Conservation (phyloP, 2,797 vertebrate genomes). For the Microhierax caerulescens region DNA sequence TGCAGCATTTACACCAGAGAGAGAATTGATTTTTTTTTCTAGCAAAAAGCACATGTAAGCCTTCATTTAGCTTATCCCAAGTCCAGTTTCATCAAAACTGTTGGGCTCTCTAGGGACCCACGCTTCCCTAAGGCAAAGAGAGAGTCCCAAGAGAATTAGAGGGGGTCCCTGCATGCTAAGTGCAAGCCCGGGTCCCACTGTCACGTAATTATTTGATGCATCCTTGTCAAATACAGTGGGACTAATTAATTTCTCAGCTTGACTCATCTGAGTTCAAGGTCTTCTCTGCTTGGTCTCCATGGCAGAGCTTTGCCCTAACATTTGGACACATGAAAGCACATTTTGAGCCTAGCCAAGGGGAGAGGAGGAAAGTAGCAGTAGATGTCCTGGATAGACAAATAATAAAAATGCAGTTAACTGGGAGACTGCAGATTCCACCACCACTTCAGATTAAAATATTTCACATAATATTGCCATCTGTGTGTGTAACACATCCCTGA, state of each 20-base stretch:
- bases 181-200: not conserved
- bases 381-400: not conserved
- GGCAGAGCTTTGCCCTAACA: not conserved
- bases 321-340: not conserved
- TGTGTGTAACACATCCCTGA: conserved; percentile 24
- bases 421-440: not conserved
- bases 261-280: not conserved
- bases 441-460: conserved; percentile 50
- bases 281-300: not conserved
- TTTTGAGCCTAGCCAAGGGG: not conserved
- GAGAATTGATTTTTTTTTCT: not conserved
- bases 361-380: not conserved
- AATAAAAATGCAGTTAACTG: not conserved
- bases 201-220: not conserved
- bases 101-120: not conserved
- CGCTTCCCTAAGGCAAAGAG: not conserved
- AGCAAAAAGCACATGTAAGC: not conserved
- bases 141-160: not conserved
- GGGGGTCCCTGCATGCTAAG: not conserved
- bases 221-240: not conserved
- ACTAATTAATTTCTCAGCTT: not conserved
- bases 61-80: not conserved
- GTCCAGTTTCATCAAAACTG: not conserved
- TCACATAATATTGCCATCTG: not conserved
- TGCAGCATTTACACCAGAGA: not conserved